Evolutionary conservation across 2,113 vertebrate genomes (phyloP).

Genomic region (Bucco capensis): DNA sequence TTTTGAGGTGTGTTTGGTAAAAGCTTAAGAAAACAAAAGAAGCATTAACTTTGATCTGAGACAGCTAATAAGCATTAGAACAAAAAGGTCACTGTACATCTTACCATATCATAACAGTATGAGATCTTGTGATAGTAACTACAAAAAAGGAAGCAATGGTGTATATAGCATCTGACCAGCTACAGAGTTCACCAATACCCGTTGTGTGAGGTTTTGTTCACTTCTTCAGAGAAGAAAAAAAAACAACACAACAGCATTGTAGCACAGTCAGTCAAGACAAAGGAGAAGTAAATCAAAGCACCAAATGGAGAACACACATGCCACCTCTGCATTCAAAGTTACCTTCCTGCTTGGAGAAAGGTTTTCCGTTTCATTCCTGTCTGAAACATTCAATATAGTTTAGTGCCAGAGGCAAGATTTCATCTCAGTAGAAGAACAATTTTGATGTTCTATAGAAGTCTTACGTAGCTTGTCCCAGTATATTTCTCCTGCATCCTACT

Average conservation of each 20-base stretch:
- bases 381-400: conserved; percentile 6
- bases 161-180: neutral
- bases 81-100: neutral
- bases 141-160: neutral
- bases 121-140: neutral
- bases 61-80: neutral
- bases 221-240: neutral
- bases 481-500: neutral
- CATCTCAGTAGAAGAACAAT: neutral
- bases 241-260: neutral
- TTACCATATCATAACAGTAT: neutral
- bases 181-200: neutral
- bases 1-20: too few relatives aligned
- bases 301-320: neutral
- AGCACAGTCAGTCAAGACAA: neutral
- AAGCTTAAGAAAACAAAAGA: too few relatives aligned
- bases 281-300: conserved; percentile 35
- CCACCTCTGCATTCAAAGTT: neutral
- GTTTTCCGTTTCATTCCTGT: conserved; percentile 16
- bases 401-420: conserved; percentile 38
- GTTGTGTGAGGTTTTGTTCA: neutral
- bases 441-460: neutral
- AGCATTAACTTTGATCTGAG: neutral
- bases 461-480: neutral
- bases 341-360: neutral